These are phyloP conservation scores for Matsumyia berberina DNA, from an alignment of 2,888 invertebrate genomes.

Conservation along the genomic window DNA sequence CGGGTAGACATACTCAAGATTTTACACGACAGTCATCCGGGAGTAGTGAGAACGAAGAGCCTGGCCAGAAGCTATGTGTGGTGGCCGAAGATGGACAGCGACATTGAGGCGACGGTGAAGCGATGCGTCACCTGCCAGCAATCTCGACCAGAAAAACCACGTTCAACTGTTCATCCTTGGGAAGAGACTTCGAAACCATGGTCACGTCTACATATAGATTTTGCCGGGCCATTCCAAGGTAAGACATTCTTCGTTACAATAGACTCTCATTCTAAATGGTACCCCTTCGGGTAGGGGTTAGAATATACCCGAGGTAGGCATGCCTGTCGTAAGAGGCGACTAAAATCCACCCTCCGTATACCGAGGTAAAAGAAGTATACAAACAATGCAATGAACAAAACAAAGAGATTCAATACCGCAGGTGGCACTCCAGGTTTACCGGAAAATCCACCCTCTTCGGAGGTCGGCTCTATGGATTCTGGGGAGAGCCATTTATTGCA, in stretches of 20 bases:
- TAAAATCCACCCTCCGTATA: no score
- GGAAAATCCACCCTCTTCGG: no score
- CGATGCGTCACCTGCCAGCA: not conserved
- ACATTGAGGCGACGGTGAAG: not conserved
- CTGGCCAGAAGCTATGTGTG: constrained; percentile 20
- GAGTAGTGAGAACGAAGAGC: constrained; percentile 18
- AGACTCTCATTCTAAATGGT: not conserved
- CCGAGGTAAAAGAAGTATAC: no score
- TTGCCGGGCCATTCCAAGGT: not conserved
- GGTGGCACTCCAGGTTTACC: no score
- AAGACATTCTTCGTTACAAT: not conserved
- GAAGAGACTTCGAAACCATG: not conserved
- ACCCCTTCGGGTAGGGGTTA: no score
- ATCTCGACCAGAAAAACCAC: not conserved
- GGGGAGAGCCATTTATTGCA: no score
- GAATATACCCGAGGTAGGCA: no score
- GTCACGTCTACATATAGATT: not conserved
- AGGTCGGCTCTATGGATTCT: no score
- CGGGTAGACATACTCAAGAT: constrained; percentile 12
- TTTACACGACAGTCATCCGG: constrained; percentile 14
- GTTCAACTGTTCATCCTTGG: not conserved
- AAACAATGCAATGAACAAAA: no score
- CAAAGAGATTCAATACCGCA: no score
- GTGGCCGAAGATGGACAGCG: not conserved
- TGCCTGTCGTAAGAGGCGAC: no score